phyloP scores from a whole-genome alignment of 2,888 invertebrate genomes.

The Liopterus haemorrhoidalis region DNA sequence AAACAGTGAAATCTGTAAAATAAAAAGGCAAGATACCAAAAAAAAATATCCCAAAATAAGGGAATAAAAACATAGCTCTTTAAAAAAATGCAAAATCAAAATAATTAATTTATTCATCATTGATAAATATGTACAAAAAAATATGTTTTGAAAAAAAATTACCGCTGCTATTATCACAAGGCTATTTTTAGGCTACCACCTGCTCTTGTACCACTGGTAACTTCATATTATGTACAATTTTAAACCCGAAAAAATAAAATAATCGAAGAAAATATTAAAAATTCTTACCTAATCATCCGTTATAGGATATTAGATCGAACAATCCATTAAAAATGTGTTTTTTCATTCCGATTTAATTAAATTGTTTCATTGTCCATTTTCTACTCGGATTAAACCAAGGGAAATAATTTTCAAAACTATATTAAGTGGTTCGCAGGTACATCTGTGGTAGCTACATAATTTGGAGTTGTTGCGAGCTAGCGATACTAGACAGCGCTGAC shows the following conservation, averaged over 20 bases:
- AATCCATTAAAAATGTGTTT: too few species aligned
- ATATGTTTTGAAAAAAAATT: conserved; percentile 17
- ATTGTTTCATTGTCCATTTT: too few species aligned
- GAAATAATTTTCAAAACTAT: too few species aligned
- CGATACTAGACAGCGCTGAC: conserved; percentile 31
- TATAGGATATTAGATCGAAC: not conserved
- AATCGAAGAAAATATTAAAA: conserved; percentile 16
- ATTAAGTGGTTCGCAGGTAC: conserved; percentile 23
- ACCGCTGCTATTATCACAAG: conserved; percentile 24
- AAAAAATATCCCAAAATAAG: too few species aligned
- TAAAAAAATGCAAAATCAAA: conserved; percentile 13
- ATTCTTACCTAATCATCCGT: conserved; percentile 20
- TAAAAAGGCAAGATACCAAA: too few species aligned
- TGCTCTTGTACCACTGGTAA: conserved; percentile 14
- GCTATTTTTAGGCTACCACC: conserved; percentile 22
- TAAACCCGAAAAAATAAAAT: not conserved
- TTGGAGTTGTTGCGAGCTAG: conserved; percentile 20
- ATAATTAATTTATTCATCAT: conserved; percentile 17
- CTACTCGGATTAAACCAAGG: too few species aligned
- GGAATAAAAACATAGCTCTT: too few species aligned
- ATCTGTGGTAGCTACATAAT: conserved; percentile 23
- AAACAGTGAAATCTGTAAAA: conserved; percentile 15
- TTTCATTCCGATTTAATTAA: too few species aligned
- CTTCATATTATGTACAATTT: not conserved
- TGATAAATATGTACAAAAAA: conserved; percentile 22